Conservation (phyloP, 37 sponge, comb jelly and placozoan species). For the Cladorhizidae sp. region DNA sequence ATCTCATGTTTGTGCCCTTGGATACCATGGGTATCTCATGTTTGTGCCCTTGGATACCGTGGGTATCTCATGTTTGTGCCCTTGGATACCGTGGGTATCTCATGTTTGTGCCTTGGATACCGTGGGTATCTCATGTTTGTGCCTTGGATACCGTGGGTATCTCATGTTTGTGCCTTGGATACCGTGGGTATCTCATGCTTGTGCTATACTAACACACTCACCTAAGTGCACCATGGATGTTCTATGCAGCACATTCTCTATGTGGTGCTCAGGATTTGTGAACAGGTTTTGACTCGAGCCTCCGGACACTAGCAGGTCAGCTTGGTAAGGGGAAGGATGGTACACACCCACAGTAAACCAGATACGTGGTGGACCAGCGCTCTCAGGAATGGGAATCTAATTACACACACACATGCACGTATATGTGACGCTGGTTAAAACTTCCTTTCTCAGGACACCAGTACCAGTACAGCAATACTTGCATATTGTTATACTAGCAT, state of each 20-base stretch:
- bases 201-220: too few relatives aligned
- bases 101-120: too few relatives aligned
- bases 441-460: neutral
- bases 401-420: neutral
- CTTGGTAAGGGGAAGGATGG: slow-evolving; percentile 34
- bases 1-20: too few relatives aligned
- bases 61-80: too few relatives aligned
- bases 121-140: too few relatives aligned
- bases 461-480: neutral
- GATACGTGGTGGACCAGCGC: slow-evolving; percentile 3
- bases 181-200: too few relatives aligned
- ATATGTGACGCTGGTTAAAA: neutral
- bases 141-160: too few relatives aligned
- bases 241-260: neutral
- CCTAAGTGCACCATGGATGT: slow-evolving; percentile 36
- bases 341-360: slow-evolving; percentile 36
- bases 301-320: slow-evolving; percentile 39
- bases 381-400: slow-evolving; percentile 20
- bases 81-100: too few relatives aligned
- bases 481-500: neutral
- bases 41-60: too few relatives aligned
- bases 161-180: too few relatives aligned
- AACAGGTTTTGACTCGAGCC: slow-evolving; percentile 42
- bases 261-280: neutral
- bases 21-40: too few relatives aligned